Evolutionary conservation across 35 echinoderm and acorn worm genomes (phyloP), one percentile per base, ranked within the genome.

Genomic region (Patiria miniata): DNA sequence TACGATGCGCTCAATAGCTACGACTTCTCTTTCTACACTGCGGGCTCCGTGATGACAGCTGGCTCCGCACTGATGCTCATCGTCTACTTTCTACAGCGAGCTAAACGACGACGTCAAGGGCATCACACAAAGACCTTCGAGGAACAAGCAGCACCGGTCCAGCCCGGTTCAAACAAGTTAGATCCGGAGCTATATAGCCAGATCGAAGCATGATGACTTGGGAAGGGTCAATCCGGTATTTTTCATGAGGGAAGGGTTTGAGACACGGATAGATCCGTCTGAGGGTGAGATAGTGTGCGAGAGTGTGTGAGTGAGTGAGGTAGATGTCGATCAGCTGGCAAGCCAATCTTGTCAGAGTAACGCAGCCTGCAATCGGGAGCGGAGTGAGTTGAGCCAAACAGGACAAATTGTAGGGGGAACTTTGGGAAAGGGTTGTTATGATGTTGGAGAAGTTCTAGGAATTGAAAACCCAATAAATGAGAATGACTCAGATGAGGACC

Each of bases 201-300:
- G 34, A 30, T 26, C 65, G 1, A 73, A 15, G 7, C 29, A 26
- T 73, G 29, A 73, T 34, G 65, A 73, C 29, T 26, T 8, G 34
- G 65, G 65, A 73, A 73, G 65, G 34, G 65, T 73, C 34, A 73
- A 73, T 73, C 65, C 65, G 6, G 14, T 73, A 30, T 73, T 73
- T 73, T 73, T 73, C 34, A 73, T 73, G 65, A 73, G 65, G 65
- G 65, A 73, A 73, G 26, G 34, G 34, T 22, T 26, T 73, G 65
- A 73, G 65, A 26, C 34, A 8, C 19, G 29, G 34, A 36, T 14
- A 30, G 9, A 32, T 73, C 14, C 14, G 65, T 22, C 21, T 36
- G 65, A 73, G 26, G 26, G 19, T 73, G 26, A 60, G 34, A 73
- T 8, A 73, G 34, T 30, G 29, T 14, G 65, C 26, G 65, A 30